Evolutionary conservation across 2,888 invertebrate genomes (phyloP).

Genomic region (Scelioninae gen. 2): DNA sequence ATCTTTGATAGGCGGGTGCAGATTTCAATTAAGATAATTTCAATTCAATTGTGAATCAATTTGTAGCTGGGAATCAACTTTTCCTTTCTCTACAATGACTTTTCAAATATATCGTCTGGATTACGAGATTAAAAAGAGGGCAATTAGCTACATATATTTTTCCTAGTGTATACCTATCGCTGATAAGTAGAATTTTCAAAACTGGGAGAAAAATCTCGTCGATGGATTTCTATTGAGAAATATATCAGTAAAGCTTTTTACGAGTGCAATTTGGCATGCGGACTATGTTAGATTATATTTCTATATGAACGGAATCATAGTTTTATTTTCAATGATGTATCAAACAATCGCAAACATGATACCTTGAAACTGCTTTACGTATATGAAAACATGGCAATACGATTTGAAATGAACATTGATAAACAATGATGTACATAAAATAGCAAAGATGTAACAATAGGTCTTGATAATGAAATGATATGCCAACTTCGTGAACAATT

Average conservation of each 20-base stretch:
- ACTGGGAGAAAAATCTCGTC: background rate
- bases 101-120: constrained; percentile 38
- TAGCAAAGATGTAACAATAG: background rate
- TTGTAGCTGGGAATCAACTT: background rate
- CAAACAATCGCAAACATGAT: constrained; percentile 1
- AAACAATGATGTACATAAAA: constrained; percentile 13
- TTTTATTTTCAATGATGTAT: background rate
- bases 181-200: background rate
- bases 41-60: background rate
- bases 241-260: background rate
- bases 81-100: constrained; percentile 4
- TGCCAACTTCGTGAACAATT: too few species aligned
- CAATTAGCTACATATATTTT: constrained; percentile 30
- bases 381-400: constrained; percentile 4
- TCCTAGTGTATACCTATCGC: constrained; percentile 8
- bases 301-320: constrained; percentile 13
- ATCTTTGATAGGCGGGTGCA: constrained; percentile 46
- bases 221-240: background rate
- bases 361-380: background rate
- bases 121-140: constrained; percentile 16
- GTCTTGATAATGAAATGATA: too few species aligned
- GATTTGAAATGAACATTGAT: background rate
- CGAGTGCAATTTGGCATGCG: background rate
- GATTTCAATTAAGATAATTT: constrained; percentile 18
- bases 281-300: constrained; percentile 8